Evolutionary conservation across 2,888 invertebrate species (phyloP), one percentile per base, ranked within the genome.

Genomic region (Cerastis rubricosa): DNA sequence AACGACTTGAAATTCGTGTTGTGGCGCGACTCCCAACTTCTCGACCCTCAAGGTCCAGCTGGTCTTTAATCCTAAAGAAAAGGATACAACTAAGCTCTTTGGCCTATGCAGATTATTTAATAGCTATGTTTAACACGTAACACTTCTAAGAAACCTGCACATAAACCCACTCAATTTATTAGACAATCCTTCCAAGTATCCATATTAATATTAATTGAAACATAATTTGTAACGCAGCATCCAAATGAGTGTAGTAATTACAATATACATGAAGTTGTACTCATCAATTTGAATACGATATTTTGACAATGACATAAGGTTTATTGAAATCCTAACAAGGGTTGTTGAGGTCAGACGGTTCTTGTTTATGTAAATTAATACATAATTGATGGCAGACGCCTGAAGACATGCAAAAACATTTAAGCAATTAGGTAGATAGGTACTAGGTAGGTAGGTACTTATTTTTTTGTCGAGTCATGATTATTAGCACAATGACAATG

Each of bases 261-360:
- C 14, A 47, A 59, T 61, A 47, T 2, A 57, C 9, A 57, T 11
- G 49, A 29, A 54, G 29, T 17, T 25, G 19, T 11, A 25, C 12
- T 45, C 22, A 51, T 63, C 49, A 59, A 81, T 80, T 81, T 81
- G 63, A 68, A 81, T 82, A 54, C 12, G 25, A 69, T 65, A 72
- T 59, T 76, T 76, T 57, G 68, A 82, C 68, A 71, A 2, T 65
- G 51, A 57, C 68, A 35, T 68, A 65, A 25, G 45, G 65, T 57
- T 54, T 65, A 47, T 77, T 80, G 40, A 14, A 54, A 61, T 51
- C 49, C 47, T 29, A 29, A 81, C 68, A 65, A 43, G 47, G 77
- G 72, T 72, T 61, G 35, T 17, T 45, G 54, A 72, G 80, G 80
- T 77, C 83, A 82, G 22, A 54, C 64, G 14, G 45, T 8, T 63